Evolutionary conservation across 2,888 invertebrate genomes (phyloP), one percentile per base, ranked within the genome.

Genomic region (Scrobipalpa costella): DNA sequence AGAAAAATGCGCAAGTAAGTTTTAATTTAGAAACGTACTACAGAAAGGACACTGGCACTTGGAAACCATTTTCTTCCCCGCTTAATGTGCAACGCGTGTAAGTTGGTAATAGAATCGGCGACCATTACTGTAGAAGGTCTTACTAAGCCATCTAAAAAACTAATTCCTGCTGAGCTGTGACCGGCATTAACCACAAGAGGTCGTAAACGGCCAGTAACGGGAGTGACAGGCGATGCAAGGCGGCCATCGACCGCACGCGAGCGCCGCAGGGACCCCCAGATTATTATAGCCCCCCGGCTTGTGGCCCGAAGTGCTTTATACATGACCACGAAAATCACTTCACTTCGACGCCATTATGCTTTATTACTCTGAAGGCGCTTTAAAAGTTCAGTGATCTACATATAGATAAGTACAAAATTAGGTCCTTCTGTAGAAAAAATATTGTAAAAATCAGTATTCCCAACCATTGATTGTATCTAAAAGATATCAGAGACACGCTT

Each of bases 1-100:
- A 62, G 97, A 98, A 89, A 96, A 96, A 82, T 98, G 98, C 84
- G 95, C 96, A 78, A 95, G 97, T 97, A 92, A 94, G 96, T 95
- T 33, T 27, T 73, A 59, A 68, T 64, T 38, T n/a, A 59, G 21
- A 58, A 38, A 13, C 7, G 3, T 33, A 13, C 57, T n/a, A 15
- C 34, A 27, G n/a, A 52, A 52, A 52, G 50, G 55, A 55, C 55
- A 55, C 55, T 55, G 55, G 33, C 38, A 57, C 38, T 57, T 36
- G 38, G 19, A 57, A 57, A 19, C 67, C 63, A 66, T 63, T 64
- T 64, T 67, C 66, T 68, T 76, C 70, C 75, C 70, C 66, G 66
- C 70, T 70, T 79, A 80, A 84, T 79, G 79, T 71, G 69, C 62
- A 75, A 75, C 71, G 74, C 79, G 73, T 80, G 78, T 81, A 73